Base-by-base conservation (phyloP, 2,113 vertebrate genomes). In the Vidua macroura region DNA sequence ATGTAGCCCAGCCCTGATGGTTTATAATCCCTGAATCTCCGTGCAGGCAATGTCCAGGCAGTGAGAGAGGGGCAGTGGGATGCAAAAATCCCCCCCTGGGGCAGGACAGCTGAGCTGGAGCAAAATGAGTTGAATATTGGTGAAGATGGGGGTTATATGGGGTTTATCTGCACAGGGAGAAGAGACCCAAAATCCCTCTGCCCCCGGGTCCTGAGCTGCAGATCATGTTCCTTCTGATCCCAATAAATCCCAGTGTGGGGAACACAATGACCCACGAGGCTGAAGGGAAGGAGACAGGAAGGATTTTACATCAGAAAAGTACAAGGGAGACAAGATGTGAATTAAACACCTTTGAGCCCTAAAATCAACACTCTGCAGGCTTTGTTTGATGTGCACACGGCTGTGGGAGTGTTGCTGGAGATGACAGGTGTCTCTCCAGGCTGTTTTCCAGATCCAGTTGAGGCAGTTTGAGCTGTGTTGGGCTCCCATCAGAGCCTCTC, bases 221-320 rank as follows among this genome's bases (percentile, higher is more conserved):
- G 59, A 8, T 35, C 11, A 1, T 13, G 21, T 62, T 90, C 55
- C 72, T 83, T 52, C 55, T 21, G 59, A 84, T 86, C 44, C 27
- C 35, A 30, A 16, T 25, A 79, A 73, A 92, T 58, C 82, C 72
- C 63, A 19, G 41, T 2, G 0, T 3, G 41, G 35, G 73, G 33
- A 92, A 31, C 15, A 39, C 1, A 0, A 2, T n/a, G 68, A 59
- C 28, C 78, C 62, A 5, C 0, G 5, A 43, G 76, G 46, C 63
- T 70, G 67, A 43, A 69, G 51, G 69, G 89, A 88, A 53, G 56
- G 41, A 46, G 58, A 14, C 0, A 4, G 83, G 73, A 21, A 64
- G 56, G 69, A 66, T 84, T 95, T 93, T 30, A 53, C 35, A 39
- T 60, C 37, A 53, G 77, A 39, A 60, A 48, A 75, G 56, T 56